Evolutionary conservation across 2,888 invertebrate species (phyloP).

Genomic region (Seira musarum): DNA sequence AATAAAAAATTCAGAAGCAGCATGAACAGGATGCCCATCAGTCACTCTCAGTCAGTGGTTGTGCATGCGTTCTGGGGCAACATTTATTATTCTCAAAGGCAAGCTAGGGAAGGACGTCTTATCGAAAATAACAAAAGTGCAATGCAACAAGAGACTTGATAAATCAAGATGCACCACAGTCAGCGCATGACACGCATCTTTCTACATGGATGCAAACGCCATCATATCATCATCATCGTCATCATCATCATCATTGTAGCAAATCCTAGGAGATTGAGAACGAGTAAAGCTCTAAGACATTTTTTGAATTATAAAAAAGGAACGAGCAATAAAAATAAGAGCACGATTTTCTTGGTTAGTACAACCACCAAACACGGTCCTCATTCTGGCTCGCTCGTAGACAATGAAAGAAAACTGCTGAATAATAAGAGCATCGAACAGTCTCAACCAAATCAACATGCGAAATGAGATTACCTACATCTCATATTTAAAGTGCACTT

Average conservation of each 20-base stretch:
- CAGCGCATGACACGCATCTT: slow-evolving; percentile 42
- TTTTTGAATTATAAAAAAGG: too few relatives aligned
- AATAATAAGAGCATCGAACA: slow-evolving; percentile 34
- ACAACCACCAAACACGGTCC: too few relatives aligned
- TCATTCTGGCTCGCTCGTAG: not conserved
- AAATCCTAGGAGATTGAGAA: too few relatives aligned
- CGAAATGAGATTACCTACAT: too few relatives aligned
- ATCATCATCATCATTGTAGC: too few relatives aligned
- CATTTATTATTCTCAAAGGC: slow-evolving; percentile 19
- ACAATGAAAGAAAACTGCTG: slow-evolving; percentile 47
- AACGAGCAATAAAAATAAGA: too few relatives aligned
- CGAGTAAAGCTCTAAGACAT: too few relatives aligned
- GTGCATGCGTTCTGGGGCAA: not conserved
- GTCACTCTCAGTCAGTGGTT: not conserved
- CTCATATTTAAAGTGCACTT: not conserved
- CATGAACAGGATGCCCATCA: slow-evolving; percentile 31
- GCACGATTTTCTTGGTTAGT: too few relatives aligned
- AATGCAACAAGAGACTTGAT: slow-evolving; percentile 28
- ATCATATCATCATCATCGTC: too few relatives aligned
- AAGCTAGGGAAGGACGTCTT: slow-evolving; percentile 8
- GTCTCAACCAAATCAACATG: too few relatives aligned
- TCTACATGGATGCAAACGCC: not conserved
- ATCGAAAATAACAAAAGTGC: slow-evolving; percentile 13
- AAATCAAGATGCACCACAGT: slow-evolving; percentile 55
- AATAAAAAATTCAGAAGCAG: slow-evolving; percentile 17